Evolutionary conservation across 2,797 vertebrate genomes (phyloP), one percentile per base, ranked within the genome.

Genomic region (Anguilla anguilla): DNA sequence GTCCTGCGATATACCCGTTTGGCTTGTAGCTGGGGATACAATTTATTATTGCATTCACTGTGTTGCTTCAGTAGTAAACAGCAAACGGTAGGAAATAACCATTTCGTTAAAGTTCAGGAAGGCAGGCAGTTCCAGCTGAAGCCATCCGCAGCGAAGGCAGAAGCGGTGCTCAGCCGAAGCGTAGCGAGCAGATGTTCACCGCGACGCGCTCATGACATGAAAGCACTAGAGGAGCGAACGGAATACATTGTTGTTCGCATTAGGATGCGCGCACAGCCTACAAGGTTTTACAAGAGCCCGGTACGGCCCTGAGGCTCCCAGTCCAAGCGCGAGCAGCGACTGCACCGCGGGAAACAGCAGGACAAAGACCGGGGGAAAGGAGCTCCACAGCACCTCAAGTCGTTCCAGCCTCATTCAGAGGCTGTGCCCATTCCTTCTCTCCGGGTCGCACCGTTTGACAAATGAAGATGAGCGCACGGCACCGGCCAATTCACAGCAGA

Each of bases 81-180:
- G 49, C 0, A 51, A 51, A 51, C 9, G 49, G 49, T 51, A 87
- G 83, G n/a, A 39, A 91, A 91, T 91, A 93, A 91, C 86, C 69
- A 5, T 69, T 84, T 84, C 89, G 92, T 91, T 91, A 89, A 91
- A 91, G 88, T 86, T 84, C 85, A 59, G 81, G 88, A 53, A 72
- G 61, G 61, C 57, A 53, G 57, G 17, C 53, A 2, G 69, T 53
- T 87, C 57, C 49, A 84, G 86, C 89, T 90, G 91, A 88, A 85
- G 79, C 90, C 88, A 88, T 88, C 72, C 11, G 6, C 0, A 17
- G 72, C 72, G 35, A 35, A 35, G 72, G 35, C 35, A 19, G 67
- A 69, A 28, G 31, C 67, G 31, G 61, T 22, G 1, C 15, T 67
- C 61, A 67, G 22, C 19, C 0, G 61, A 67, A 57, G 55, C 13